Conservation (phyloP, 2,888 invertebrate species). For the Chirona hameri region DNA sequence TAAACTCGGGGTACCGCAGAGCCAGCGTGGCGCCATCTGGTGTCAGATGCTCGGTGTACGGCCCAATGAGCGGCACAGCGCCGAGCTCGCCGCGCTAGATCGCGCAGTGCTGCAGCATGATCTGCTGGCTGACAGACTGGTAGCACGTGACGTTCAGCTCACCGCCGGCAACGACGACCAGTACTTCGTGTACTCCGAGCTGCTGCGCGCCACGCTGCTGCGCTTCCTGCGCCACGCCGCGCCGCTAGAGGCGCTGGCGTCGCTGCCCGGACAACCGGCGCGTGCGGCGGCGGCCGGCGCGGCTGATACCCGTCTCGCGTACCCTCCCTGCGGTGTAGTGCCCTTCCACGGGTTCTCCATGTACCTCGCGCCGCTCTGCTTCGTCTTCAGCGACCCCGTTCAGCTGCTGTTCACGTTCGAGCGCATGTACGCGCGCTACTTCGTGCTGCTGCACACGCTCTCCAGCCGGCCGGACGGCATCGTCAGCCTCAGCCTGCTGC, state of each 20-base stretch:
- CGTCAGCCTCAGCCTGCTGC: constrained; percentile 77
- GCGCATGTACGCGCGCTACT: constrained; percentile 85
- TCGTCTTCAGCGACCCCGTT: constrained; percentile 82
- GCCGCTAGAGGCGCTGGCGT: constrained; percentile 40
- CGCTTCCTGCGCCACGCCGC: constrained; percentile 83
- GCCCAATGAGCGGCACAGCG: constrained; percentile 62
- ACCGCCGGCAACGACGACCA: constrained; percentile 97
- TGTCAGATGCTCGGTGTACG: constrained; percentile 69
- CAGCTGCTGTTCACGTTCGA: constrained; percentile 84
- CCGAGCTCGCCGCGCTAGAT: constrained; percentile 76
- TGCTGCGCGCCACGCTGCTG: constrained; percentile 78
- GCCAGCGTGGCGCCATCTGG: constrained; percentile 80
- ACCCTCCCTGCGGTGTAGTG: constrained; percentile 91
- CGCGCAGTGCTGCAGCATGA: constrained; percentile 79
- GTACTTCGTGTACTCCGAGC: constrained; percentile 95
- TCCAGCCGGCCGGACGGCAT: constrained; percentile 92
- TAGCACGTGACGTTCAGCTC: constrained; percentile 80
- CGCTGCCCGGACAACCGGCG: constrained; percentile 38
- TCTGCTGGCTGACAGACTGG: constrained; percentile 86
- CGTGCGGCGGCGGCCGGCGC: constrained; percentile 38
- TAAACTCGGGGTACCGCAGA: constrained; percentile 77
- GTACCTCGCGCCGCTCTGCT: constrained; percentile 95
- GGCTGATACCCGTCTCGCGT: constrained; percentile 55
- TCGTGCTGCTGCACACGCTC: constrained; percentile 85
- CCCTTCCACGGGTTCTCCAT: constrained; percentile 97